Base-by-base conservation (phyloP, 2,888 invertebrate species). In the Cancer borealis region DNA sequence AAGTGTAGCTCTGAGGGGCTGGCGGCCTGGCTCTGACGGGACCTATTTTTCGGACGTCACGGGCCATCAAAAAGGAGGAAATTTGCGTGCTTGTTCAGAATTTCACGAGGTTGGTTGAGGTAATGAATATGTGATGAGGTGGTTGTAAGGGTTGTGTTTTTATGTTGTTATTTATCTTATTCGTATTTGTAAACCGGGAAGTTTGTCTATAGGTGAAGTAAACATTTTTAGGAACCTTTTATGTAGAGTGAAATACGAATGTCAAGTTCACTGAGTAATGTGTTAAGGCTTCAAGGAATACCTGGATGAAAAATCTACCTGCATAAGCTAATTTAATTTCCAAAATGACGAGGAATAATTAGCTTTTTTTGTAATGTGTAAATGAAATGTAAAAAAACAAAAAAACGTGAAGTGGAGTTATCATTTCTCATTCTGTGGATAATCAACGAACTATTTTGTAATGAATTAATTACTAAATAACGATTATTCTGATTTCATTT, bases 111-210 rank as follows among this genome's bases (percentile, higher is more conserved):
- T 30, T 79, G 30, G 79, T 79, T 79, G n/a, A 66, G 66, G 66
- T 66, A n/a, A 66, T 66, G 79, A 79, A 12, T 79, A 79, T 79
- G 30, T 79, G 79, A 79, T 79, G 79, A 79, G 30, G 79, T 79
- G 79, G 79, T 12, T 79, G 79, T 79, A 79, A 79, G 79, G 79
- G 1, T 21, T 2, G 79, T 30, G 26, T 79, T 79, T 10, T 79
- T 8, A 8, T 26, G 79, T 30, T 30, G 17, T 4, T 73, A n/a
- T 73, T 21, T 8, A 30, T 26, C 3, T 30, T 79, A 3, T 79
- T 12, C 30, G 1, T 30, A 30, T 10, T 26, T 26, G 1, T 30
- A 79, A 8, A 21, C n/a, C 5, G 30, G 79, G 79, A 79, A 79
- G 79, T 21, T 21, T 4, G 21, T 66, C 17, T 5, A 4, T 6